These are phyloP conservation scores for Pycnonotus jocosus DNA, from an alignment of 2,113 vertebrate species.

Conservation along the genomic window DNA sequence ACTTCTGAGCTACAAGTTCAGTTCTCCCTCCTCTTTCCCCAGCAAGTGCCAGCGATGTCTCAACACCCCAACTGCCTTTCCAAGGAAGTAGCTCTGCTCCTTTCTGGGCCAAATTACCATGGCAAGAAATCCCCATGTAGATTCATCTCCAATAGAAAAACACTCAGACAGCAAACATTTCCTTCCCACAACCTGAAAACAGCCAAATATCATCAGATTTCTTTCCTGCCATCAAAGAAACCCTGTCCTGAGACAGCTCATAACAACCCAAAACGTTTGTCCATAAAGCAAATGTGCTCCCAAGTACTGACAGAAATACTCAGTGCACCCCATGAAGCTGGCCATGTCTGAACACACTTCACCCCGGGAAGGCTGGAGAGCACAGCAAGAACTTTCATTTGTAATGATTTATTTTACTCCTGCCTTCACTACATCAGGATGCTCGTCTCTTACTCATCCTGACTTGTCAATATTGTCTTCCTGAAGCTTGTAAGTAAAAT, in stretches of 20 bases:
- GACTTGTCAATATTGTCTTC: background rate
- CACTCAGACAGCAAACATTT: background rate
- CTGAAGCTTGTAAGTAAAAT: background rate
- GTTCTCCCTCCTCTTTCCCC: background rate
- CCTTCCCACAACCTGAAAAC: background rate
- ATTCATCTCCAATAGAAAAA: background rate
- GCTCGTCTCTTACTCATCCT: background rate
- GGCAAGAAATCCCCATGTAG: background rate
- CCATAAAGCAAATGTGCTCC: background rate
- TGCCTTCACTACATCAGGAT: background rate
- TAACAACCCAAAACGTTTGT: background rate
- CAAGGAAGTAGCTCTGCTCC: background rate
- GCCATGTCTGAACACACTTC: background rate
- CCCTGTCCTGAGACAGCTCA: background rate
- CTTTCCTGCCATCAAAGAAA: background rate
- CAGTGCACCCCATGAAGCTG: background rate
- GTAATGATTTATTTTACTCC: background rate
- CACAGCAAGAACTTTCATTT: background rate
- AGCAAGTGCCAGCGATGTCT: background rate
- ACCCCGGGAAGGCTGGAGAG: background rate
- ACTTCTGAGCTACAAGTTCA: background rate
- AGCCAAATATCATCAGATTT: background rate
- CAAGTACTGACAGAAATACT: background rate
- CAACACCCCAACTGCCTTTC: background rate
- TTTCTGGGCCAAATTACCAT: background rate